Base-by-base conservation (phyloP, 1,140 invertebrate species). In the Tenebrio molitor region DNA sequence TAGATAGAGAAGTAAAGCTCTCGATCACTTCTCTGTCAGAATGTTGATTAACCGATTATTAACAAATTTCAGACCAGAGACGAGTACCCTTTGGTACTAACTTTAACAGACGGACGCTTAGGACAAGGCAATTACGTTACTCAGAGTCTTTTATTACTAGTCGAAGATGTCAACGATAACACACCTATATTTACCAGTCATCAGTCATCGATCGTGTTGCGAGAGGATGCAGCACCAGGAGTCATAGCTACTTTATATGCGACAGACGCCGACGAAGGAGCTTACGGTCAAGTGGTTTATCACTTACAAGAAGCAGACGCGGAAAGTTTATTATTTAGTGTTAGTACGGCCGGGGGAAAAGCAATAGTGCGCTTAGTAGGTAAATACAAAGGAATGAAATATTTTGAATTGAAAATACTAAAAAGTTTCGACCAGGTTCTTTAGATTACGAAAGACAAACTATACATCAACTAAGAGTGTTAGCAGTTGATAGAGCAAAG, bases 91-190 rank as follows among this genome's bases (percentile, higher is more conserved):
- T 84, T 97, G 74, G 91, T 97, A 29, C 84, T 97, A 75, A 97
- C 95, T 1, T 83, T 97, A 72, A 97, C 94, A 0, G 95, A 97
- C 82, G 94, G 93, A 44, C 90, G 92, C 79, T 87, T 96, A 17
- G 93, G 92, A 1, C 92, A 95, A 44, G 93, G 93, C 46, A 95
- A 95, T 81, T 96, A 91, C 84, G 92, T 97, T 68, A 96, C 93
- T 2, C 95, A 97, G 85, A 95, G 94, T 79, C 88, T 97, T 63
- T 84, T 97, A 64, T 84, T 97, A 10, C 85, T 96, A 46, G 94
- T 97, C 0, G 95, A 97, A 84, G 95, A 97, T 82, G 91, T 95
- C 6, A 97, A 97, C 78, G 95, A 97, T 84, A 95, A 95, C 85
- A 90, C 90, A 71, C 95, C 95, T 1, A 88, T 95, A 50, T 97